Conservation (phyloP, 2,113 vertebrate species). For the Thamnaconus septentrionalis region DNA sequence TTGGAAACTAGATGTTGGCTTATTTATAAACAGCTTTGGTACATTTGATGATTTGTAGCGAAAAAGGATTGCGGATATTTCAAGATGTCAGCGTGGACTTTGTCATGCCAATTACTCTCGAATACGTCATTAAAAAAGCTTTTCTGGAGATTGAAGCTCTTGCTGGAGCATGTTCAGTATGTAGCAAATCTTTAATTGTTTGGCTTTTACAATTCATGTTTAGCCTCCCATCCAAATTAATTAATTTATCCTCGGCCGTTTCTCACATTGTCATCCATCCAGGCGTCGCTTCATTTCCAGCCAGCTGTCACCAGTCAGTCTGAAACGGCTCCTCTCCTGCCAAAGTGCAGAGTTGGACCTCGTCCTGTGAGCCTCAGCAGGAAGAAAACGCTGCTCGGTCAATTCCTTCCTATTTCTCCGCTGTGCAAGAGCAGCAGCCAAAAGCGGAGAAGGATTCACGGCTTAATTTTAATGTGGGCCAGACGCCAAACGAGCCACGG, state of each 20-base stretch:
- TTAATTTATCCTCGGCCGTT: neutral
- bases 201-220: neutral
- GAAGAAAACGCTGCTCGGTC: constrained; percentile 21
- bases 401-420: neutral
- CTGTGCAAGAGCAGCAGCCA: constrained; percentile 5
- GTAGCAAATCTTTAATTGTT: neutral
- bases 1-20: no score
- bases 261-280: neutral
- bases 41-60: no score
- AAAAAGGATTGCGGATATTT: no score
- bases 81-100: no score
- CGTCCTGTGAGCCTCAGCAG: neutral
- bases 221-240: constrained; percentile 1
- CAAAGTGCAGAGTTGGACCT: constrained; percentile 25
- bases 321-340: neutral
- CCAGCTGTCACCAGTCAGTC: no score
- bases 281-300: neutral
- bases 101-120: no score
- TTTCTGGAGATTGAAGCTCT: neutral
- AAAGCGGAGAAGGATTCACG: constrained; percentile 13
- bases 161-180: no score
- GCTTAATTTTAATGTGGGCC: constrained; percentile 25
- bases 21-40: no score
- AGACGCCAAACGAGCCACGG: neutral
- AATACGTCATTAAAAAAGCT: neutral